Conservation (phyloP, 1,140 invertebrate species). For the Hypsibius dujardini region DNA sequence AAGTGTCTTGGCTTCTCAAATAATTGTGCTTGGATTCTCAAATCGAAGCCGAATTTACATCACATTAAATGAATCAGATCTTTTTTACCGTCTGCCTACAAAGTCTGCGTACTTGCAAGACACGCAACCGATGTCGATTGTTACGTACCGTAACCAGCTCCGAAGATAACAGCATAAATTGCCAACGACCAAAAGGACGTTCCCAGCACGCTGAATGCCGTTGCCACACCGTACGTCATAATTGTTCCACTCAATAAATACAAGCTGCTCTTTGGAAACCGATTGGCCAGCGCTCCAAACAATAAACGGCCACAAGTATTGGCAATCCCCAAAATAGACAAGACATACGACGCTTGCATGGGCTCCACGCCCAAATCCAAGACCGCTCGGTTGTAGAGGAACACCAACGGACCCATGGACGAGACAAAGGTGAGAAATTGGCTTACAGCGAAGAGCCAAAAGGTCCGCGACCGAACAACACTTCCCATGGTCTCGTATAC, state of each 20-base stretch:
- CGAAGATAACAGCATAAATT: not conserved
- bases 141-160: not conserved
- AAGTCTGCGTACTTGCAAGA: no score
- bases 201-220: slow-evolving; percentile 8
- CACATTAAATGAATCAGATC: no score
- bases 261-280: not conserved
- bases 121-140: no score
- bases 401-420: not conserved
- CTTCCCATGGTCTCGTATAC: not conserved
- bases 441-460: slow-evolving; percentile 1
- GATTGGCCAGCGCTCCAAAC: not conserved
- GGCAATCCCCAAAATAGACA: not conserved
- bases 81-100: no score
- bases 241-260: slow-evolving; percentile 6
- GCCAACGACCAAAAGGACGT: not conserved
- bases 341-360: not conserved
- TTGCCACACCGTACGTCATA: slow-evolving; percentile 4
- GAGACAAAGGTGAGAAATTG: slow-evolving; percentile 9
- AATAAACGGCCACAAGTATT: not conserved
- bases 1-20: no score
- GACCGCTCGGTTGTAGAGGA: not conserved
- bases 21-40: no score
- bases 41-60: no score
- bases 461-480: not conserved
- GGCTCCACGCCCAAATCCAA: not conserved